Conservation (phyloP, 2,113 vertebrate genomes). For the Tragelaphus strepsiceros region DNA sequence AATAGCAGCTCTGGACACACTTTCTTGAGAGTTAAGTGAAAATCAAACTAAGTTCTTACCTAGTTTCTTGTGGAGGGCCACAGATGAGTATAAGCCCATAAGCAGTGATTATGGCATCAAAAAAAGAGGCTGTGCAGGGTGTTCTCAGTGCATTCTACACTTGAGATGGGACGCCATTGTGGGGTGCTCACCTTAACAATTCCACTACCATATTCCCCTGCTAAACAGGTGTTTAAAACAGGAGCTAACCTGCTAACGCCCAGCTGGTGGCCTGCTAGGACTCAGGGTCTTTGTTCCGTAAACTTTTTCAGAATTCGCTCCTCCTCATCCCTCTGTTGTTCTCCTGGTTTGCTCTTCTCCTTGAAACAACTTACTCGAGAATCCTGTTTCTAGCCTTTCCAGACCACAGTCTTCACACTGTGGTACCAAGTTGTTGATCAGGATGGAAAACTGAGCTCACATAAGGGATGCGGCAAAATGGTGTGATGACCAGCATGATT, state of each 20-base stretch:
- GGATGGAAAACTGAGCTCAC: background rate
- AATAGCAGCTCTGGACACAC: background rate
- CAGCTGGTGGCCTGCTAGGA: background rate
- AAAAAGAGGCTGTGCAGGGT: background rate
- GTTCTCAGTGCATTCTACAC: background rate
- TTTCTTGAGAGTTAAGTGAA: background rate
- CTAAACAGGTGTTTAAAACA: background rate
- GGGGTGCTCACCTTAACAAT: background rate
- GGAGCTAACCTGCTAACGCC: background rate
- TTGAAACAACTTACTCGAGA: background rate
- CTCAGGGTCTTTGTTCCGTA: background rate
- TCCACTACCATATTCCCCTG: background rate
- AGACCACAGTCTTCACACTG: background rate
- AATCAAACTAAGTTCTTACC: background rate
- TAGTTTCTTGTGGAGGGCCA: background rate
- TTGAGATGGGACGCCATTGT: rapidly evolving
- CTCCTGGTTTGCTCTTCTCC: background rate
- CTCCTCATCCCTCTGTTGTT: background rate
- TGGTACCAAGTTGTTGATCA: background rate
- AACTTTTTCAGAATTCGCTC: background rate
- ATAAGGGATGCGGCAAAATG: rapidly evolving
- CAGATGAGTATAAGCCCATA: background rate
- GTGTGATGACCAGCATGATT: background rate
- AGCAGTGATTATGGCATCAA: background rate
- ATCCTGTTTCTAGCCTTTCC: background rate